phyloP scores from a whole-genome alignment of 2,113 vertebrate species.

The Nibea albiflora region DNA sequence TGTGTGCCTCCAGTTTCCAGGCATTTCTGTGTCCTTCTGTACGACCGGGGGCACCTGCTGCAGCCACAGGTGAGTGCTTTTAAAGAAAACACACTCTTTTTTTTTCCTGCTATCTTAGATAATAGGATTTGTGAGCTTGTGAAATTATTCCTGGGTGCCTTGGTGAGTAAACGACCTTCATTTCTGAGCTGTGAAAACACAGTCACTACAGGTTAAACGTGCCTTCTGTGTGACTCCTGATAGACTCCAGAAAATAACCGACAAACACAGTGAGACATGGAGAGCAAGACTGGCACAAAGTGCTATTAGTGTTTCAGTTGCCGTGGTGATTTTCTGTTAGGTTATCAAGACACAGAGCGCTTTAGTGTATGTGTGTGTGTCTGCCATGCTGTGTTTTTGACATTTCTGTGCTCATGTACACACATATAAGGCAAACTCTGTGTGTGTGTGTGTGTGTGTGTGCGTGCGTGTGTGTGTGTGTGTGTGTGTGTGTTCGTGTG shows the following conservation, averaged over 20 bases:
- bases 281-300: constrained; percentile 43
- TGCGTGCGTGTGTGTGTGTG: background rate
- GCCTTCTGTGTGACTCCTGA: background rate
- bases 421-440: constrained; percentile 49
- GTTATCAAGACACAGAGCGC: constrained; percentile 50
- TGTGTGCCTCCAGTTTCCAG: constrained; percentile 93
- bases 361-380: constrained; percentile 26
- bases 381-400: constrained; percentile 49
- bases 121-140: background rate
- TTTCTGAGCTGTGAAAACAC: background rate
- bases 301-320: constrained; percentile 69
- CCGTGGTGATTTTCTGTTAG: constrained; percentile 75
- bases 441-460: background rate
- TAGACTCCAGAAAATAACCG: background rate
- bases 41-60: constrained; percentile 62
- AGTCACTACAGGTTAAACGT: background rate
- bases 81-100: background rate
- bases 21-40: constrained; percentile 89
- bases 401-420: constrained; percentile 56
- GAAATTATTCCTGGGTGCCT: background rate
- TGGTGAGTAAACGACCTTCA: background rate
- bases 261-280: constrained; percentile 19
- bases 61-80: constrained; percentile 76
- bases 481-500: constrained; percentile 16
- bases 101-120: background rate